These are phyloP conservation scores for Melopsittacus undulatus DNA, from an alignment of 2,797 vertebrate genomes.

Conservation along the genomic window DNA sequence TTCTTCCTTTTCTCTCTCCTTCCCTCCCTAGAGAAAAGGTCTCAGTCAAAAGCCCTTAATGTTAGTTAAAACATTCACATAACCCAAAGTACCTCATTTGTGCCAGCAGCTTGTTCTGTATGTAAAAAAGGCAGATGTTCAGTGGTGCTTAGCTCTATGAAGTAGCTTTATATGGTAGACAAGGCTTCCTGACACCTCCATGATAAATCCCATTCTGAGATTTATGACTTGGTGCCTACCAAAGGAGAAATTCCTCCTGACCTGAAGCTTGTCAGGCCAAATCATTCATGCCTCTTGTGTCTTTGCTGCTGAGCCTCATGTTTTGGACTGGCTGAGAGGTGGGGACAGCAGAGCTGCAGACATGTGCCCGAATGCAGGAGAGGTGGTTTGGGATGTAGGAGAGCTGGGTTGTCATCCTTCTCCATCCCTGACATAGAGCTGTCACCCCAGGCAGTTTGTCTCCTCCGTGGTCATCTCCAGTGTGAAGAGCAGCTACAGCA, in stretches of 20 bases:
- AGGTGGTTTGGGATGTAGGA: neutral
- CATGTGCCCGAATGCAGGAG: rapidly evolving
- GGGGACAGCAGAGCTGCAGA: neutral
- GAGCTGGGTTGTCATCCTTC: neutral
- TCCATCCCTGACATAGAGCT: neutral
- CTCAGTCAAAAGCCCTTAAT: neutral
- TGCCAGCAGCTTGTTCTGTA: neutral
- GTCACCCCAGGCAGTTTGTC: neutral
- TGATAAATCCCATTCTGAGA: neutral
- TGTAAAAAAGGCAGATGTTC: neutral
- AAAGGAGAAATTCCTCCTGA: neutral
- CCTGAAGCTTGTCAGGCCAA: neutral
- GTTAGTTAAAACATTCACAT: neutral
- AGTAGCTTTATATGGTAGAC: neutral
- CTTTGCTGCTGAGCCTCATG: neutral
- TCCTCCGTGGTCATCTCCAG: neutral
- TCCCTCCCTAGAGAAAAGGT: neutral
- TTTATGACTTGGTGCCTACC: neutral
- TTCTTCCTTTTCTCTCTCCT: too few relatives aligned
- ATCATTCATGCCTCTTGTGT: rapidly evolving
- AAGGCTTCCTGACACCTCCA: rapidly evolving
- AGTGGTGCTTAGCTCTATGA: neutral
- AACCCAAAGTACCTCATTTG: neutral
- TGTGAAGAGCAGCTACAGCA: neutral
- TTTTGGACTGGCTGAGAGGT: neutral